These are phyloP conservation scores for Nothura maculosa DNA, from an alignment of 2,797 vertebrate genomes.

Conservation along the genomic window DNA sequence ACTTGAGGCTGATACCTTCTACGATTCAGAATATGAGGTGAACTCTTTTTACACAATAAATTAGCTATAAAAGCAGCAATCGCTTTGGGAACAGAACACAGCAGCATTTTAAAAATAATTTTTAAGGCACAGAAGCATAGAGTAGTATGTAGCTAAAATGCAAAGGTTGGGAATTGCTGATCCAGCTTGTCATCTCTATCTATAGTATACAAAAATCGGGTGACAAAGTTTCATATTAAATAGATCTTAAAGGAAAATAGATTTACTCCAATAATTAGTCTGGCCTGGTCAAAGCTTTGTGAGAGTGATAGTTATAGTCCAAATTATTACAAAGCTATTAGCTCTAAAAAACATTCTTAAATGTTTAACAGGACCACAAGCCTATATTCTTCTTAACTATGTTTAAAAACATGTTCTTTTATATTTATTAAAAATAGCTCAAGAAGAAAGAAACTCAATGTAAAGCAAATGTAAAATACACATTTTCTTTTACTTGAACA, in stretches of 20 bases:
- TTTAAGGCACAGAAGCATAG: neutral
- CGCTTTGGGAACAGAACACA: neutral
- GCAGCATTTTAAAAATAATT: slow-evolving; percentile 17
- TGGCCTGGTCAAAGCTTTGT: neutral
- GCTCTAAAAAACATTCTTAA: neutral
- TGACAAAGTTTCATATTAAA: neutral
- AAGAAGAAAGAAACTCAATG: neutral
- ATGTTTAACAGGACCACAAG: neutral
- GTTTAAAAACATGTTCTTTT: rapidly evolving
- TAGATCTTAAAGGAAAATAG: neutral
- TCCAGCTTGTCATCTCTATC: neutral
- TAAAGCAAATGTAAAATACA: neutral
- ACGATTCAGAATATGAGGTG: neutral
- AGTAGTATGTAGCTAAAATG: neutral
- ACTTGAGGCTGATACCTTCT: neutral
- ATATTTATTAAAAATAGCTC: neutral
- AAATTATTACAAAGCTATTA: neutral
- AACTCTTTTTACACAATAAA: slow-evolving; percentile 28
- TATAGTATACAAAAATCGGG: neutral
- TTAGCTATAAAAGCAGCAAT: slow-evolving; percentile 11
- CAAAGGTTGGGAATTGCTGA: slow-evolving; percentile 1
- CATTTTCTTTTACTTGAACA: neutral
- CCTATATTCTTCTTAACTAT: rapidly evolving
- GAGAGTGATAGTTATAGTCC: neutral
- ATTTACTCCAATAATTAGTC: neutral